Conservation (phyloP, 2,888 invertebrate genomes). For the Crocallis elinguaria region DNA sequence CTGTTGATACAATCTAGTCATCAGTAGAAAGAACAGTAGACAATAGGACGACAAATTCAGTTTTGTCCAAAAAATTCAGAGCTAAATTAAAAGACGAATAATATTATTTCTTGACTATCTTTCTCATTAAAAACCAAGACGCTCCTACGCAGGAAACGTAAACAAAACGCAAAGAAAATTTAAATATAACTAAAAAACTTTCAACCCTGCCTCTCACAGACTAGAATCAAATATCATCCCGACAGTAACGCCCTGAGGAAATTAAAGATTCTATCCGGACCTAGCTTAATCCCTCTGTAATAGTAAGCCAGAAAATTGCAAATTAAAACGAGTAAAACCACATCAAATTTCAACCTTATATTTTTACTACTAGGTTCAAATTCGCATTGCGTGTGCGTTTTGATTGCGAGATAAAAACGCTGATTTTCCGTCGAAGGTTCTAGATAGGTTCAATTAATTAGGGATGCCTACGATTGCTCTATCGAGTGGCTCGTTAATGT, state of each 20-base stretch:
- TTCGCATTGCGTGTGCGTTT: constrained; percentile 28
- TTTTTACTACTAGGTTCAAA: constrained; percentile 11
- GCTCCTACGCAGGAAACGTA: no score
- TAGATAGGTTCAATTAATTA: constrained; percentile 78
- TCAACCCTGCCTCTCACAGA: constrained; percentile 41
- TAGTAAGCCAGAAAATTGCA: constrained; percentile 80
- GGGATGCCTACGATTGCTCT: constrained; percentile 61
- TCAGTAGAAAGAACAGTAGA: no score
- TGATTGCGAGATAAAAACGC: constrained; percentile 69
- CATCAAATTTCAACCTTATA: constrained; percentile 38
- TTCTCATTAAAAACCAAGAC: no score
- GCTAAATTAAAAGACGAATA: no score
- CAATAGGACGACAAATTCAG: no score
- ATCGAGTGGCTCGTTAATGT: constrained; percentile 50
- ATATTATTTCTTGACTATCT: no score
- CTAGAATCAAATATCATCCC: constrained; percentile 64
- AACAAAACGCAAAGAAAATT: constrained; percentile 9
- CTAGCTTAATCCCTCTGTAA: constrained; percentile 77
- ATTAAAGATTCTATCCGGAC: constrained; percentile 81
- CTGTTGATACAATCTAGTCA: no score
- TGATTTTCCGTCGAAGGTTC: constrained; percentile 63
- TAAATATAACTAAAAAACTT: constrained; percentile 6
- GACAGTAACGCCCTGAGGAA: constrained; percentile 74
- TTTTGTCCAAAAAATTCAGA: no score
- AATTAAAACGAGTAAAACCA: constrained; percentile 63